Base-by-base conservation (phyloP, 2,797 vertebrate species). In the Leuciscus waleckii region DNA sequence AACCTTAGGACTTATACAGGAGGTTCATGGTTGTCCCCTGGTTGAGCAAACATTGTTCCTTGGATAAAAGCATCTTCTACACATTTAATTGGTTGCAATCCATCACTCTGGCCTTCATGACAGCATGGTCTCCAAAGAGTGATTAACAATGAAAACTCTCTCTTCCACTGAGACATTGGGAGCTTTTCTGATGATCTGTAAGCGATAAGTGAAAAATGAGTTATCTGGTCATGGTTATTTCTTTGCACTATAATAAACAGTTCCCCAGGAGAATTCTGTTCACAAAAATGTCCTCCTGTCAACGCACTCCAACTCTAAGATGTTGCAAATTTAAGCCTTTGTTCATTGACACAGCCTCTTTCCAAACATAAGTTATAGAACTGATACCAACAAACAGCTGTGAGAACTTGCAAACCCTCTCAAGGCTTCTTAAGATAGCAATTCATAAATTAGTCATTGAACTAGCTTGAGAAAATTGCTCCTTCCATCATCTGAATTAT, bases 391-490 rank as follows among this genome's bases (percentile, higher is more conserved):
- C 13, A n/a, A 68, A 68, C 49, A 65, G 21, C 81, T 63, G 81
- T 51, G 17, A 65, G 16, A 67, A 49, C 6, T 58, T 26, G 23
- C 21, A 70, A 56, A 61, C 43, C 26, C 17, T 73, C 77, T 41
- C 21, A 43, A 68, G 63, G 68, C 77, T 76, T 73, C 70, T 46
- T 67, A 77, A 81, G 51, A 49, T 41, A 71, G 78, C 51, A 26
- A 35, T 78, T 70, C 51, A 63, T 74, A 86, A 84, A 87, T 81
- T 83, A 43, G 79, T 78, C 65, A 54, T 43, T 70, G 67, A 56
- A 75, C 26, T 79, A 41, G 67, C 26, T 23, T 74, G 68, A 87
- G 78, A 82, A 75, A 84, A 81, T n/a, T 23, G 41, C 17, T 79
- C 41, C 21, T 26, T 79, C 41, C 46, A 10, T 75, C 17, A 81